Conservation (phyloP, 2,113 vertebrate species). For the Pionites leucogaster region DNA sequence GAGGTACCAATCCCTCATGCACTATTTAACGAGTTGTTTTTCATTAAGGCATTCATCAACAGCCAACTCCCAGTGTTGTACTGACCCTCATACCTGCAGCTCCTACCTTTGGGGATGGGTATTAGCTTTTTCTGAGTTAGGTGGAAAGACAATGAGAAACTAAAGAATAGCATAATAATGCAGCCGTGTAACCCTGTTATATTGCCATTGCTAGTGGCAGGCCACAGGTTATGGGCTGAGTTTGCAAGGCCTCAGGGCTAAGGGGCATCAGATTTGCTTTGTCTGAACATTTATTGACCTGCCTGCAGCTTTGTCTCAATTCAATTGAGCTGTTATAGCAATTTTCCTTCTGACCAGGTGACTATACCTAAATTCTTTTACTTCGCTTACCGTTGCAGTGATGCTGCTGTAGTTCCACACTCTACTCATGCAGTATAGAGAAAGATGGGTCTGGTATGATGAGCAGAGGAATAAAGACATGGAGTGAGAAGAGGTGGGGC, state of each 20-base stretch:
- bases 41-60: not conserved
- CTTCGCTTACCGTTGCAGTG: not conserved
- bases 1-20: not conserved
- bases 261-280: not conserved
- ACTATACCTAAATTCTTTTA: not conserved
- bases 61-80: not conserved
- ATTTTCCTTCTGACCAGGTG: not conserved
- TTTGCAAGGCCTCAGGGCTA: not conserved
- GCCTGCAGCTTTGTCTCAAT: not conserved
- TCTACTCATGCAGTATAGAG: not conserved
- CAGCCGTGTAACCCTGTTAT: not conserved
- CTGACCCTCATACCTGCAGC: not conserved
- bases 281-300: not conserved
- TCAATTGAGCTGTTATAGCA: not conserved
- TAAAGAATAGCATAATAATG: not conserved
- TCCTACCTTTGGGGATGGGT: not conserved
- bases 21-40: not conserved
- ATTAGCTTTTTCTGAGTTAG: not conserved
- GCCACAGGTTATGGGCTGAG: not conserved
- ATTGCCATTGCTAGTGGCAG: not conserved
- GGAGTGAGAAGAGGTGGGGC: not conserved
- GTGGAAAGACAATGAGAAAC: not conserved
- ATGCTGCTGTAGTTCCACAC: not conserved
- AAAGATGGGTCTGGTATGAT: accelerated
- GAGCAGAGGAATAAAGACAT: not conserved